Base-by-base conservation (phyloP, 64 coral and sea anemone genomes). In the Stylophora pistillata region DNA sequence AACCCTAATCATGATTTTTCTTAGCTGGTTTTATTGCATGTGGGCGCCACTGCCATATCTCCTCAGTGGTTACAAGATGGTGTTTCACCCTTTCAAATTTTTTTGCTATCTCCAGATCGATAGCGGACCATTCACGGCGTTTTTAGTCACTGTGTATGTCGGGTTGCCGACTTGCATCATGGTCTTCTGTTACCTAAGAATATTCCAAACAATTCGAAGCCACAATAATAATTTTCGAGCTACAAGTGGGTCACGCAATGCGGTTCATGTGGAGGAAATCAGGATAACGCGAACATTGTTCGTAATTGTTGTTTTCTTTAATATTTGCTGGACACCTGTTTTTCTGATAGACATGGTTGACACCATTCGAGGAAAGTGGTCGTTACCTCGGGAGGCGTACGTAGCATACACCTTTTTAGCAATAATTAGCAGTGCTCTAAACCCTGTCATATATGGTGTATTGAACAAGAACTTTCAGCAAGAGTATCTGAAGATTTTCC, bases 231-330 rank as follows among this genome's bases (percentile, higher is more conserved):
- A 76, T 21, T 86, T 95, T 82, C 87, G 89, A 41, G n/a, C 79
- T 21, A 74, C 41, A 28, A 14, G 74, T 27, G 32, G 30, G 14
- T n/a, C 47, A 25, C 21, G 31, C 26, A 90, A 34, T 21, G 69
- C 83, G 17, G 60, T 95, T 23, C 82, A 77, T 56, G 68, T 79
- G 11, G 89, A 95, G 72, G 93, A 95, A 71, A 91, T 95, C 16
- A 95, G 91, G 77, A 95, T 95, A 41, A 86, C 93, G 20, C 74
- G 69, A 37, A 95, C 88, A 53, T 11, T 95, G 63, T 95, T 95
- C 23, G 89, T 77, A 15, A 88, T 95, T 54, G 82, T 95, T 16
- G 59, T 95, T 14, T 55, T 81, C 3, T 95, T 86, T 18, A 91
- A 81, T 89, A 10, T 32, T 0, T 95, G 93, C 32, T 95, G 93